Evolutionary conservation across 2,888 invertebrate genomes (phyloP), one percentile per base, ranked within the genome.

Genomic region (Acleris cristana): DNA sequence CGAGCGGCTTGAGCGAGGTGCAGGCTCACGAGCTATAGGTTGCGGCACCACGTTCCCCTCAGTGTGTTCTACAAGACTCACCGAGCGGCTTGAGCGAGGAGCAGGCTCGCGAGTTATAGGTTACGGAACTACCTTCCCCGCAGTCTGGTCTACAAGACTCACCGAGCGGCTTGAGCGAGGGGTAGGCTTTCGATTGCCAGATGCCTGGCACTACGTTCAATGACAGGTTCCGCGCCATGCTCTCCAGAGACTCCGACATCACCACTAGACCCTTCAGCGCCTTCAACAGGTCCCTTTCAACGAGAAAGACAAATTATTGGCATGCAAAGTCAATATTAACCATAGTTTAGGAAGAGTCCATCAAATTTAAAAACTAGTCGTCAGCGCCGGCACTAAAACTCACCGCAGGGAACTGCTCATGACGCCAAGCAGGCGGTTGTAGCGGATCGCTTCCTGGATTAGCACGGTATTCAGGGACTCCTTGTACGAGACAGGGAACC

Each of bases 381-480:
- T 34, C 34, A 34, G 34, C 34, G 10, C 34, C 0, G 34, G 34
- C 34, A 10, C 3, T 1, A 4, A 1, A 10, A 40, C 40, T 77
- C 69, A 92, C 93, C 71, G 89, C 49, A 96, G 83, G 1, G 94
- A 94, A n/a, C 87, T 87, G 10, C 83, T 83, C 57, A 95, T 94
- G 16, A 95, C 91, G 8, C 76, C 83, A 30, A 97, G 85, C 19
- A 97, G 84, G 59, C 91, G 93, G 76, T 97, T 95, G 84, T 96
- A 98, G 69, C 97, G 93, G 72, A 96, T 96, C 40, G 96, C 95
- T 86, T 98, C 98, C 85, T 98, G 98, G 8, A 96, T 94, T 14
- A 98, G 90, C 14, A 98, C 98, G 0, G 98, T 98, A 85, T 98
- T 98, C 86, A 98, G 94, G 0, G 97, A 98, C 88, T 98, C 97